Evolutionary conservation across 2,888 invertebrate genomes (phyloP), one percentile per base, ranked within the genome.

Genomic region (Pherbina coryleti): DNA sequence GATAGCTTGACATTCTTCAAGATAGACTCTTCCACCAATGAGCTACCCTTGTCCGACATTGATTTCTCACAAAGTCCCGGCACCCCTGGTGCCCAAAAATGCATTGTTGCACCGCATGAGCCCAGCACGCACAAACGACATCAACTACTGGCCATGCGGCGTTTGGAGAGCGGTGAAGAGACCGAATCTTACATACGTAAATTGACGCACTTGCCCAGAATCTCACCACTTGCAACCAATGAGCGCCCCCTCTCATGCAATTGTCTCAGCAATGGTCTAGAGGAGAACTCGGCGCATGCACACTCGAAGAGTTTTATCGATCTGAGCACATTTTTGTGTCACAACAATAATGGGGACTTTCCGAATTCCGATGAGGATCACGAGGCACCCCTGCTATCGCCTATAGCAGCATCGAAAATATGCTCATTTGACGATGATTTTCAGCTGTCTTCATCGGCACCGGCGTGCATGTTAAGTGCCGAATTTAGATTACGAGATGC

Each of bases 21-120:
- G 83, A 88, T 88, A 49, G 92, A 92, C 86, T 93, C 93, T 74
- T 92, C 93, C n/a, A 93, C 93, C 80, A 93, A 93, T 90, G 93
- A 93, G 89, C 89, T 93, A 84, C 93, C 93, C 77, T 88, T 93
- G 83, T 93, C 93, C 78, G 92, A 92, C 81, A 91, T 92, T 85
- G 91, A 91, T 86, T 92, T 92, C 81, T 88, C 87, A 25, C 79
- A 84, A 79, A 88, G 85, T 79, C 89, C 87, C 49, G 84, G 88
- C 78, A 88, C 88, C 76, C 89, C 89, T 28, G 88, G 88, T 80
- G 77, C 77, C 49, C 67, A 81, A n/a, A 51, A 31, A 9, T 17
- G 28, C 69, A 25, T 25, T 22, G 31, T n/a, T 49, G 55, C 64
- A 11, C 55, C 70, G 64, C 66, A 19, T 37, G 22, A 51, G 55